phyloP scores from a whole-genome alignment of 2,113 vertebrate species.

The Phalacrocorax carbo region DNA sequence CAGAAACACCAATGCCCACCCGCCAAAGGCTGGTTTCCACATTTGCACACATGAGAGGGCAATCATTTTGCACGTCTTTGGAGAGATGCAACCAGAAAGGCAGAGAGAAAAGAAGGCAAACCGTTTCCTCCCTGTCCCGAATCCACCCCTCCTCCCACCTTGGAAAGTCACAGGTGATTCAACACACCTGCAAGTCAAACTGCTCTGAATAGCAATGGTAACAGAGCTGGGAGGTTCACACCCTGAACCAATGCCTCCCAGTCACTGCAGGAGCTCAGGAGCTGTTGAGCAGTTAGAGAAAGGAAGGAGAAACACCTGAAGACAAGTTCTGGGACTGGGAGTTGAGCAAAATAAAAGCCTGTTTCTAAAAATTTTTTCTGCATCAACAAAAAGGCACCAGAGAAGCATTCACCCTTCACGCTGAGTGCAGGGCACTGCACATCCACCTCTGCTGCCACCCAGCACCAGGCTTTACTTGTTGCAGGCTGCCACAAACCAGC shows the following conservation, averaged over 20 bases:
- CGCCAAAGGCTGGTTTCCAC: not conserved
- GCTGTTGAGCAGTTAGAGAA: not conserved
- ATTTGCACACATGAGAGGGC: not conserved
- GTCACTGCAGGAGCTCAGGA: not conserved
- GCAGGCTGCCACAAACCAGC: not conserved
- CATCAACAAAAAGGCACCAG: constrained; percentile 43
- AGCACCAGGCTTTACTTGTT: not conserved
- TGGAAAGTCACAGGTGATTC: not conserved
- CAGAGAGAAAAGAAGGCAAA: constrained; percentile 6
- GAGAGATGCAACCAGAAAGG: constrained; percentile 7
- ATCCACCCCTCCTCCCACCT: not conserved
- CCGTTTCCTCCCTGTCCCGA: not conserved
- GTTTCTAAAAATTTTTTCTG: constrained; percentile 8
- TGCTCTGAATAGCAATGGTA: not conserved
- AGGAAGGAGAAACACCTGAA: not conserved
- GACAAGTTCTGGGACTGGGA: not conserved
- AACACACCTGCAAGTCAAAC: constrained; percentile 11
- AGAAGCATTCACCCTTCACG: not conserved
- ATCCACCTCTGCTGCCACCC: not conserved
- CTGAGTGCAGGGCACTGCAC: not conserved
- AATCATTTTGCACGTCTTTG: not conserved
- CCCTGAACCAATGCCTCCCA: not conserved
- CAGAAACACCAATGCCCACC: not conserved
- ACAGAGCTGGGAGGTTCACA: not conserved
- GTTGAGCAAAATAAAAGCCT: not conserved